Base-by-base conservation (phyloP, 2,113 vertebrate genomes). In the Zosterops hypoxanthus region DNA sequence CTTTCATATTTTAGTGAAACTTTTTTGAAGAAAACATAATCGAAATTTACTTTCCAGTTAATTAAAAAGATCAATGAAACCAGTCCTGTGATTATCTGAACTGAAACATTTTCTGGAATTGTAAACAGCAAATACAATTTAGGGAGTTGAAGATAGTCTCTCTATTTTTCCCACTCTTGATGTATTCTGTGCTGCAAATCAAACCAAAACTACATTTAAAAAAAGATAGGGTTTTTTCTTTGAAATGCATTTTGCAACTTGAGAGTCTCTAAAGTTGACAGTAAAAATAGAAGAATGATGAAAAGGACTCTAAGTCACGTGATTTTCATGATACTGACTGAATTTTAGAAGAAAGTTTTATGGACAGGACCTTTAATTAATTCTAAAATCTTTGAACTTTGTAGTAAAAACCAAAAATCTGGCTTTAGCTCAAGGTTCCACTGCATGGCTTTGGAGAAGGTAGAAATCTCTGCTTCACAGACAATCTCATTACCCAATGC, bases 1-100 rank as follows among this genome's bases (percentile, higher is more conserved):
- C 42, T 57, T 64, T 85, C 23, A 90, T 42, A 86, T 95, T 96
- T 77, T 90, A 55, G 29, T 72, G 33, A 94, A 93, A 86, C n/a
- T 91, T 86, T 86, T 94, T 86, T 69, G 49, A 72, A 86, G 47
- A 92, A 34, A 29, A 0, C 2, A 11, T 82, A 47, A 11, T 7
- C 22, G 13, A 93, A 88, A 52, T 80, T 86, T 44, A 60, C 8
- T 93, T 84, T 85, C n/a, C 44, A 68, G 44, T 42, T 90, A 91
- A 88, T 65, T 68, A 73, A 42, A 94, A 84, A 92, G 25, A 59
- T 55, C 16, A 29, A 14, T 50, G 9, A 88, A 93, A 89, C 22
- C 33, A 81, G 41, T 82, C n/a, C 18, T 87, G 17, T 78, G n/a
- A 73, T 49, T 69, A 23, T 47, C 65, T 65, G 57, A 92, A 82